Evolutionary conservation across 2,888 invertebrate species (phyloP), one percentile per base, ranked within the genome.

Genomic region (Kuschelorhynchus macadamiae): DNA sequence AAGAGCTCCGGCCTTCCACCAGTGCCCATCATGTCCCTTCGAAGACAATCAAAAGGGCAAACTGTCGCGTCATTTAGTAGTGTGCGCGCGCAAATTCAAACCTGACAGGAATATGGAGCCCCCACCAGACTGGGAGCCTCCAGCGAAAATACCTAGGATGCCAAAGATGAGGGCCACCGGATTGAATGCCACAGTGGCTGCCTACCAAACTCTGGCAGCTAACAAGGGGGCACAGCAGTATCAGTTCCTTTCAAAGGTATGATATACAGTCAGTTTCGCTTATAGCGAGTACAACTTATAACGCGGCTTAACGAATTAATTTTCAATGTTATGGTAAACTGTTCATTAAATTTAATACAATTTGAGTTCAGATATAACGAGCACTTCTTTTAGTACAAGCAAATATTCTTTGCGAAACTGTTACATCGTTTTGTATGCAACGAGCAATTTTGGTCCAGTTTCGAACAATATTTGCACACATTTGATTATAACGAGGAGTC

Each of bases 1-100:
- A 77, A 88, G 94, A 72, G 93, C 94, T 0, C 92, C 93, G 20
- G 91, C 94, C 0, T 93, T 93, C 82, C 96, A 96, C 82, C 95
- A 96, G 81, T 97, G 97, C 81, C 92, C 94, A 0, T 93, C 95
- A 80, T 97, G 97, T 85, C 93, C 95, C 0, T 97, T 96, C 80
- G 97, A 97, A 82, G 95, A 96, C 77, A 95, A 95, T 78, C 94
- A 95, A 59, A 96, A 95, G 84, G 94, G 94, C 21, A 96, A 96
- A 83, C 85, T 97, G 75, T 93, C 92, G 0, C 88, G 96, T 36
- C 97, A 97, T 85, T 88, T 92, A 72, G 89, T 93, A 67, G 92
- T 94, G 1, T 97, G 97, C 83, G 89, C 90, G 41, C 95, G 96
- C 83, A 94, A 94, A 81, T 97, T 95, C 84, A 92, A 94, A 81